phyloP scores from a whole-genome alignment of 2,888 invertebrate genomes.

The Cyrtodaria siliqua region DNA sequence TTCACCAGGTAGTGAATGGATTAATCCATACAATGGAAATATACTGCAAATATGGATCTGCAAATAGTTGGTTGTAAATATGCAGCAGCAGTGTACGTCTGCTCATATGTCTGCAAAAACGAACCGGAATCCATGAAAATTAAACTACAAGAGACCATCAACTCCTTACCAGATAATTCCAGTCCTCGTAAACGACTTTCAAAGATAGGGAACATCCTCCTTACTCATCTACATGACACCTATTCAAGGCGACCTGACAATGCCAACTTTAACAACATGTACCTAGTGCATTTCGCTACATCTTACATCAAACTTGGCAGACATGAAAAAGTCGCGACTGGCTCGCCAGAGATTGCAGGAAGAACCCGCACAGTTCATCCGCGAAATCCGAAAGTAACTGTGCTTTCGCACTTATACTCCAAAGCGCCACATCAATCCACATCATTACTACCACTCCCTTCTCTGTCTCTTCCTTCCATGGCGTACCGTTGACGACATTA shows the following conservation, averaged over 20 bases:
- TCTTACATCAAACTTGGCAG: not conserved
- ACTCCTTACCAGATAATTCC: not conserved
- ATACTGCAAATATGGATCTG: slow-evolving; percentile 11
- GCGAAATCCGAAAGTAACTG: not conserved
- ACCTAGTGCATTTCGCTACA: slow-evolving; percentile 23
- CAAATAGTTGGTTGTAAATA: slow-evolving; percentile 24
- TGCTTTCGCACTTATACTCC: slow-evolving; percentile 9
- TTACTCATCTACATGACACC: slow-evolving; percentile 22
- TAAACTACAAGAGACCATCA: not conserved
- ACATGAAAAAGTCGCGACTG: slow-evolving; percentile 5
- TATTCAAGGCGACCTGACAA: slow-evolving; percentile 12
- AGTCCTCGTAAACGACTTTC: slow-evolving; percentile 1
- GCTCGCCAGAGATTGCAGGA: not conserved
- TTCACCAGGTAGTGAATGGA: not conserved
- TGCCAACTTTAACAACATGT: slow-evolving; percentile 1
- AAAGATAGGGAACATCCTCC: slow-evolving; percentile 18
- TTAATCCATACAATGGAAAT: slow-evolving; percentile 6
- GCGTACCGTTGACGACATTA: not conserved
- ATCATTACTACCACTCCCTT: not conserved
- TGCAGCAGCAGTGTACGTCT: slow-evolving; percentile 20
- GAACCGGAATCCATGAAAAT: slow-evolving; percentile 13
- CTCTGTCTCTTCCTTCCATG: not conserved
- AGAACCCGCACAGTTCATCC: slow-evolving; percentile 10
- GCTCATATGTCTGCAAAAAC: not conserved
- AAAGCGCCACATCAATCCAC: not conserved